Conservation (phyloP, 2,797 vertebrate genomes). For the Esox lucius region DNA sequence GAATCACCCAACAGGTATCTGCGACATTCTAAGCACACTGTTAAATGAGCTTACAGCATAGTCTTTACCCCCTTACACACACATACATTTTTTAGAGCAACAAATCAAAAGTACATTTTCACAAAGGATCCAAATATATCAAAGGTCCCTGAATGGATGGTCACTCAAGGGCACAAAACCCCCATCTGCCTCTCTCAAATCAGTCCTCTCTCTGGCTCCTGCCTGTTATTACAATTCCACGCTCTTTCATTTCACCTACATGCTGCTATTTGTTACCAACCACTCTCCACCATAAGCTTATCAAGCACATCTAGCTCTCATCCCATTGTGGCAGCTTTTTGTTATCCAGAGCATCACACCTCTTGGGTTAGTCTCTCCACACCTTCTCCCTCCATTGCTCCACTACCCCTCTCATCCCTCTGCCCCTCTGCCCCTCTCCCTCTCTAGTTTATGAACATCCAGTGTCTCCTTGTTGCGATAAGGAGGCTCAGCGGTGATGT, state of each 20-base stretch:
- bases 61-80: too few relatives aligned
- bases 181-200: not conserved
- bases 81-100: too few relatives aligned
- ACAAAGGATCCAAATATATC: too few relatives aligned
- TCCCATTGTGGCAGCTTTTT: not conserved
- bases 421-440: not conserved
- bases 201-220: not conserved
- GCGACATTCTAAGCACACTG: too few relatives aligned
- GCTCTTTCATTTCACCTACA: not conserved
- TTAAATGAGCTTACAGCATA: too few relatives aligned
- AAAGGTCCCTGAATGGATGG: too few relatives aligned
- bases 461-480: slow-evolving; percentile 32
- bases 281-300: not conserved
- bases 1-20: too few relatives aligned
- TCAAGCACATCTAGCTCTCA: not conserved
- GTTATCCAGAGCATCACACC: slow-evolving; percentile 1
- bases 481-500: slow-evolving; percentile 35
- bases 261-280: not conserved
- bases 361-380: slow-evolving; percentile 8
- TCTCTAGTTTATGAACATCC: not conserved
- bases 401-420: not conserved
- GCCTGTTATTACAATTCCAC: slow-evolving; percentile 4
- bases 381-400: not conserved
- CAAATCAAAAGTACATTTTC: too few relatives aligned
- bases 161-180: too few relatives aligned